Percentiles rank a stretch among this genome's conserved stretches.
Conservation (phyloP, 2,113 vertebrate species). For the Phainopepla nitens region DNA sequence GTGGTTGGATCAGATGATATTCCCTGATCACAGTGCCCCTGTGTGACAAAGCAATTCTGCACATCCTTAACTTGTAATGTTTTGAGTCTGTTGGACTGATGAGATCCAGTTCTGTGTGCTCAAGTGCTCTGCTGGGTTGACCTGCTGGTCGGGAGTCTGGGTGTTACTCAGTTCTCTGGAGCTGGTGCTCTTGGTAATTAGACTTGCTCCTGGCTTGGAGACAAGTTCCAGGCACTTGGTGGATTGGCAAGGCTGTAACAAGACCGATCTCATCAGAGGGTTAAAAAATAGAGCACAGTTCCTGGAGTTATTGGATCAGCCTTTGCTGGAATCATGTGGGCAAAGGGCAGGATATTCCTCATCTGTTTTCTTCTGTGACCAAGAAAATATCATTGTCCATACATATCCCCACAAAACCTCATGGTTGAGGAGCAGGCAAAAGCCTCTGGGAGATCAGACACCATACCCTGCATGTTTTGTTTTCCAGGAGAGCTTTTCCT, state of each 20-base stretch:
- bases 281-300: neutral
- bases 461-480: neutral
- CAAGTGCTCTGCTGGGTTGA: neutral
- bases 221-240: neutral
- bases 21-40: neutral
- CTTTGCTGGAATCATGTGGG: rapidly evolving
- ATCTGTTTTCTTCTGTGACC: neutral
- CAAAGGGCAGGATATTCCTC: neutral
- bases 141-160: neutral
- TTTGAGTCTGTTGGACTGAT: neutral
- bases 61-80: neutral
- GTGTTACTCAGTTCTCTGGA: neutral
- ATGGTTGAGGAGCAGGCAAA: neutral
- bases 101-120: neutral
- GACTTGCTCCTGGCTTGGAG: neutral
- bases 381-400: neutral
- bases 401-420: neutral
- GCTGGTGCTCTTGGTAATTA: neutral
- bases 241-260: neutral
- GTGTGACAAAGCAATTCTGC: neutral
- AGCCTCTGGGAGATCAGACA: neutral
- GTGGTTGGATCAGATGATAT: neutral
- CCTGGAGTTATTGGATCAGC: neutral
- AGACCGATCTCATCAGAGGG: neutral
- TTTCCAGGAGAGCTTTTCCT: neutral